Evolutionary conservation across 2,113 vertebrate species (phyloP).

Genomic region (Bos taurus): ARS-UCD2.0 NC_037332.1:20465001-20465500

Average conservation of each 20-base stretch:
- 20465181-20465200: background rate
- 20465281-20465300: background rate
- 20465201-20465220: background rate
- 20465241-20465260: background rate
- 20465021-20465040: background rate
- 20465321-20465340: background rate
- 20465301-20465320: background rate
- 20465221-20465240: background rate
- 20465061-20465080: background rate
- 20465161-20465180: background rate
- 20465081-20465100: background rate
- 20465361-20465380: conserved; percentile 45
- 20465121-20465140: background rate
- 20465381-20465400: conserved; percentile 34
- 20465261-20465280: background rate
- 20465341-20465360: background rate
- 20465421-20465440: conserved; percentile 47
- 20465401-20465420: conserved; percentile 51
- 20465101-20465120: background rate
- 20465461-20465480: conserved; percentile 54
- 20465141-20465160: background rate
- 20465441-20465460: conserved; percentile 54
- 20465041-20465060: background rate
- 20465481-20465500: conserved; percentile 58
- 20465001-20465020: background rate